Base-by-base conservation (phyloP, 2,888 invertebrate genomes). In the Danaus chrysippus region DNA sequence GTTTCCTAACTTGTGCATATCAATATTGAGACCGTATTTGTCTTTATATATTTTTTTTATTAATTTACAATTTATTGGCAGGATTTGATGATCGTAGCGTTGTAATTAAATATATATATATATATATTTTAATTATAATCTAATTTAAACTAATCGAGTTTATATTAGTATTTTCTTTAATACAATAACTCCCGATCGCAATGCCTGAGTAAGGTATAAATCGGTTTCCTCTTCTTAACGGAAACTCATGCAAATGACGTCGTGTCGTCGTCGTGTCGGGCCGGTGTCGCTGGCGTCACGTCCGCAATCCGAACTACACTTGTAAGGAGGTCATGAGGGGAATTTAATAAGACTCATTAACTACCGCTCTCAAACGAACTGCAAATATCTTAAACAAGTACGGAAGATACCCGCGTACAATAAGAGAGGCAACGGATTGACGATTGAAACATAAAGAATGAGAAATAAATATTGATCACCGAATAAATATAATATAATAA, bases 231-330 rank as follows among this genome's bases (percentile, higher is more conserved):
- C 71, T 62, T 70, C 67, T 70, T 77, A 78, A 72, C 83, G 84
- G 84, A 84, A 82, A 78, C 77, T 70, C 68, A 79, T 79, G 83
- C 79, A 78, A 82, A 82, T 82, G 76, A 68, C 68, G 71, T 70
- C 72, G 71, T 68, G 75, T 72, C 73, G 70, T 68, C 70, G 64
- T 70, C 72, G 71, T 68, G 75, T 72, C 73, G 70, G 68, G 70
- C 64, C 69, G 55, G 62, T 63, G 71, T 55, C 60, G 56, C 17
- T 44, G 54, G 11, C 65, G 62, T 62, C 64, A 62, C 64, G 61
- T 64, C 59, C 64, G 59, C 42, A n/a, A 5, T 42, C 13, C 54
- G 53, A 41, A 57, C 57, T 63, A 58, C 63, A 63, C 56, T 63
- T 63, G 63, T 63, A 56, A 63, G 44, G n/a, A 12, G 55, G 46